Conservation (phyloP, 2,888 invertebrate species). For the Gnatocerus cornutus region DNA sequence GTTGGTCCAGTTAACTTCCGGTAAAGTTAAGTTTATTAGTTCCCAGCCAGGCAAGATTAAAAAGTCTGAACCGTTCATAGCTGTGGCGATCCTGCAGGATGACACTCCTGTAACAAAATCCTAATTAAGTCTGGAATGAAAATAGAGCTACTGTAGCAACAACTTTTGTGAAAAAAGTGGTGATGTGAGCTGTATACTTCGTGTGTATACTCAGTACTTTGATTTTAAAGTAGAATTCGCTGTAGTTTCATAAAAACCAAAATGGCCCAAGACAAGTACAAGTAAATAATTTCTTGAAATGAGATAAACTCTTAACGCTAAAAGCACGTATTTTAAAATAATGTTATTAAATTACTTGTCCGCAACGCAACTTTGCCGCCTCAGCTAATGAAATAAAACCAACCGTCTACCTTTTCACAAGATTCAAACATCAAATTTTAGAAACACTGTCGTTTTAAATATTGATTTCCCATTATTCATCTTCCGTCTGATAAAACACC, state of each 20-base stretch:
- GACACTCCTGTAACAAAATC: conserved; percentile 26
- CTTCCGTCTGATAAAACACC: neutral
- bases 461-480: conserved; percentile 1
- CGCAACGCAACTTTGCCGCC: too few species aligned
- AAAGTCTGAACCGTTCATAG: conserved; percentile 61
- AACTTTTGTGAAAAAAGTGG: neutral
- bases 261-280: too few species aligned
- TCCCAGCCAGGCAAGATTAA: conserved; percentile 51
- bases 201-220: too few species aligned
- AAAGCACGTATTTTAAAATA: neutral
- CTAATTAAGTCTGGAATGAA: neutral
- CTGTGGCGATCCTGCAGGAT: conserved; percentile 15
- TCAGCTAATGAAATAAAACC: neutral
- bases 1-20: conserved; percentile 62
- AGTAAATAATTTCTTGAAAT: too few species aligned
- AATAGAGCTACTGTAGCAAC: neutral
- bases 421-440: neutral
- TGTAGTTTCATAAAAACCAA: too few species aligned
- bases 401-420: neutral
- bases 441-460: neutral
- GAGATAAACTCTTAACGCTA: neutral
- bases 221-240: too few species aligned
- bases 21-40: conserved; percentile 51
- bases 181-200: too few species aligned
- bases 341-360: too few species aligned